These are phyloP conservation scores for Phortica magna DNA, from an alignment of 2,888 invertebrate genomes.

Conservation along the genomic window DNA sequence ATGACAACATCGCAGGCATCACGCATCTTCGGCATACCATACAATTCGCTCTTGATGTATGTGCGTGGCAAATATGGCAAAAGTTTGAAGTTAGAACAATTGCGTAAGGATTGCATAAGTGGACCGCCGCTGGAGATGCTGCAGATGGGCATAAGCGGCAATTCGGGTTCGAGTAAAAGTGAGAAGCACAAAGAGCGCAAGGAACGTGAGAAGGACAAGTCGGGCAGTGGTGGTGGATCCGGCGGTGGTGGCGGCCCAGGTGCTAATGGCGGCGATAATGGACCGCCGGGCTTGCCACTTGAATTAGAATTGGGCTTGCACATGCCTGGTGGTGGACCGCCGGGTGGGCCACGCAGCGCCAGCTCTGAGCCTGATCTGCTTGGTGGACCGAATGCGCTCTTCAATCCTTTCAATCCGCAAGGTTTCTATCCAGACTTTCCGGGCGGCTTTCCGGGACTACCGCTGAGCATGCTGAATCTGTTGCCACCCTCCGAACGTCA, in stretches of 20 bases:
- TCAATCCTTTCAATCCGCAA: constrained; percentile 86
- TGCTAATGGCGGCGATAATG: constrained; percentile 28
- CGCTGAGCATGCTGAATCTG: constrained; percentile 90
- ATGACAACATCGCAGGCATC: constrained; percentile 96
- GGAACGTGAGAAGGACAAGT: constrained; percentile 65
- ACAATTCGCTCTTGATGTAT: constrained; percentile 94
- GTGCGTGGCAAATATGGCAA: constrained; percentile 96
- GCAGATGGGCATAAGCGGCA: constrained; percentile 81
- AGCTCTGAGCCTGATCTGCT: constrained; percentile 84
- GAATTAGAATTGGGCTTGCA: constrained; percentile 63
- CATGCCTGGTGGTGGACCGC: constrained; percentile 51
- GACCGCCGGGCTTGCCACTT: constrained; percentile 53
- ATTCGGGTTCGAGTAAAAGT: constrained; percentile 58
- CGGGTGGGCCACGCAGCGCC: constrained; percentile 80
- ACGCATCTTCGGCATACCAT: constrained; percentile 94
- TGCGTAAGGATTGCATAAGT: constrained; percentile 92
- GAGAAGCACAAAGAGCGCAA: constrained; percentile 67
- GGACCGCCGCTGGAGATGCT: constrained; percentile 86
- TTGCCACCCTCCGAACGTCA: constrained; percentile 86
- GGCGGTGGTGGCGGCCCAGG: constrained; percentile 20
- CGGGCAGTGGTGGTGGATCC: constrained; percentile 30
- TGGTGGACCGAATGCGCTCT: constrained; percentile 82
- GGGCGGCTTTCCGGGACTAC: constrained; percentile 87
- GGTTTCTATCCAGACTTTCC: constrained; percentile 92
- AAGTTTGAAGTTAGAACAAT: constrained; percentile 91